Base-by-base conservation (phyloP, 2,797 vertebrate species). In the Enteromius viviparus region DNA sequence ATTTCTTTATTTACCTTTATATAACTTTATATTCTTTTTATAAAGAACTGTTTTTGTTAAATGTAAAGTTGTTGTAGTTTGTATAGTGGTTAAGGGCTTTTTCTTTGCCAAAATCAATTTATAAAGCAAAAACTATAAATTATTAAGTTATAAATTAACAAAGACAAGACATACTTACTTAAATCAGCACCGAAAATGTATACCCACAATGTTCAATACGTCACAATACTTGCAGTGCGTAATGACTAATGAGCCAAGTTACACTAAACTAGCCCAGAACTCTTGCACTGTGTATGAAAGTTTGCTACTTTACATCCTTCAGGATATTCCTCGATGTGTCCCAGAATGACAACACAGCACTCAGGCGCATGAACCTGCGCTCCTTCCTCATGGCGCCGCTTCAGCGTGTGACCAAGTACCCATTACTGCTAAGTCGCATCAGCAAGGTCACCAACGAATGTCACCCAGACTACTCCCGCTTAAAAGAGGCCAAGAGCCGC, bases 271-370 rank as follows among this genome's bases (percentile, higher is more conserved):
- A 45, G 40, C 11, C n/a, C 23, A 40, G 23, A 45, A 70, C 42
- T 15, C 6, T 47, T 45, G 68, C 14, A 55, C n/a, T 23, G 55
- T 64, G 32, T 32, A 32, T 64, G 15, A 32, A 64, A 64, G 14
- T 64, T 64, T 64, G 29, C 86, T 81, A 80, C 82, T 74, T 65
- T 12, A 5, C 3, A 11, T 62, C 79, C 51, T 69, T 68, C 90
- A 98, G 97, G 90, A 97, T 98, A 91, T 98, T 98, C 89, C 93
- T 98, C 84, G 95, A 97, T 0, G 96, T 97, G 81, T 98, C 97
- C 62, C 97, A 98, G 92, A 98, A 97, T 0, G 97, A 97, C 92
- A 97, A 98, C 94, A 97, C 96, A 0, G 96, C 96, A 0, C 90
- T 98, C 83, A 94, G 97, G 1, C 95, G 96, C 1, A 97, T 98